phyloP scores from a whole-genome alignment of 2,888 invertebrate genomes.

The Noctua janthina region DNA sequence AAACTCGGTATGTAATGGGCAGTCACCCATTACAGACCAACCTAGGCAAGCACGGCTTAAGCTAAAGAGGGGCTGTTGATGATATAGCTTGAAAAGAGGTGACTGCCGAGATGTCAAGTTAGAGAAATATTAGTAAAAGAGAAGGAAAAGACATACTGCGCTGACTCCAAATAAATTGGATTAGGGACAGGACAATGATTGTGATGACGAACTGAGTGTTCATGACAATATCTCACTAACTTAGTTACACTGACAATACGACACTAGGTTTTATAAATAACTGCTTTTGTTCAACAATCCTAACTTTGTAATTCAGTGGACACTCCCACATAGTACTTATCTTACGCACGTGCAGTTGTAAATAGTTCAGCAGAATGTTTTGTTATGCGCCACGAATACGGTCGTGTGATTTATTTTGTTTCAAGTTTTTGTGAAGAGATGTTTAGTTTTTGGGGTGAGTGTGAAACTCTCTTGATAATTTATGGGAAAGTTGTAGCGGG shows the following conservation, averaged over 20 bases:
- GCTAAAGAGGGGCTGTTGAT: no score
- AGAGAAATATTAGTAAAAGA: background rate
- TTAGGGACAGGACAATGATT: background rate
- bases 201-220: background rate
- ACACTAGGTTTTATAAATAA: conserved; percentile 3
- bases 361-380: conserved; percentile 33
- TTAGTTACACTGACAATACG: background rate
- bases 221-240: conserved; percentile 6
- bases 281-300: background rate
- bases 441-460: background rate
- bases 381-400: conserved; percentile 14
- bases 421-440: conserved; percentile 13
- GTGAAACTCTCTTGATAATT: background rate
- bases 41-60: no score
- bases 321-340: conserved; percentile 26
- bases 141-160: background rate
- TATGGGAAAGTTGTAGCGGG: background rate
- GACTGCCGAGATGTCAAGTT: background rate
- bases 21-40: no score
- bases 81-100: background rate
- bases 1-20: no score
- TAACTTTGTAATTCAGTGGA: conserved; percentile 15
- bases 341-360: conserved; percentile 27
- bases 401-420: conserved; percentile 30
- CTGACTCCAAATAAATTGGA: background rate